Conservation (phyloP, 2,797 vertebrate genomes). For the Hapalemur alaotrensis region DNA sequence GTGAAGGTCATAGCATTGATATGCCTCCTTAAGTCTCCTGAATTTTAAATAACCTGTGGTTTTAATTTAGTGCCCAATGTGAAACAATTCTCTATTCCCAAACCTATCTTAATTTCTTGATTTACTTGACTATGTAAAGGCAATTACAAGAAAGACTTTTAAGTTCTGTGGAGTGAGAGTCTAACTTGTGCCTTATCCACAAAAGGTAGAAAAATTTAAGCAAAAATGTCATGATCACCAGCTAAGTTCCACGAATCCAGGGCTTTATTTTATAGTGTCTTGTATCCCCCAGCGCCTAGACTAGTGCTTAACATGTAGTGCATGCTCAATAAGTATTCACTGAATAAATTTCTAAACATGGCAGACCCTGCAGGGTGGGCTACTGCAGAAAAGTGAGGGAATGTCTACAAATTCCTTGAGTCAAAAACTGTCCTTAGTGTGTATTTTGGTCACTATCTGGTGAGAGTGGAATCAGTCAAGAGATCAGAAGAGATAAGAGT, state of each 20-base stretch:
- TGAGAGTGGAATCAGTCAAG: not conserved
- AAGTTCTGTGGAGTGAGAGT: not conserved
- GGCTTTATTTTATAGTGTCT: not conserved
- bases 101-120: constrained; percentile 46
- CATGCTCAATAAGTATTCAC: not conserved
- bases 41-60: constrained; percentile 17
- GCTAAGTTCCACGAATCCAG: not conserved
- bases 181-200: not conserved
- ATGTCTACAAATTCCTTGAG: not conserved
- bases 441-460: not conserved
- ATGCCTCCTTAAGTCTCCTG: constrained; percentile 17
- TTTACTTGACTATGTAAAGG: constrained; percentile 38
- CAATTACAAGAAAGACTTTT: constrained; percentile 36
- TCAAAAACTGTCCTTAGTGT: not conserved
- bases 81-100: constrained; percentile 12
- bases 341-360: not conserved
- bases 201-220: not conserved
- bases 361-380: not conserved
- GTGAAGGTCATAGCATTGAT: constrained; percentile 42
- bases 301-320: not conserved
- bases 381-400: not conserved
- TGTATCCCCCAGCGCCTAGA: not conserved
- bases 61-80: constrained; percentile 43
- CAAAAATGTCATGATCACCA: not conserved
- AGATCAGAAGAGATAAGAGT: not conserved